Base-by-base conservation (phyloP, 2,797 vertebrate species). In the Ceryle rudis region DNA sequence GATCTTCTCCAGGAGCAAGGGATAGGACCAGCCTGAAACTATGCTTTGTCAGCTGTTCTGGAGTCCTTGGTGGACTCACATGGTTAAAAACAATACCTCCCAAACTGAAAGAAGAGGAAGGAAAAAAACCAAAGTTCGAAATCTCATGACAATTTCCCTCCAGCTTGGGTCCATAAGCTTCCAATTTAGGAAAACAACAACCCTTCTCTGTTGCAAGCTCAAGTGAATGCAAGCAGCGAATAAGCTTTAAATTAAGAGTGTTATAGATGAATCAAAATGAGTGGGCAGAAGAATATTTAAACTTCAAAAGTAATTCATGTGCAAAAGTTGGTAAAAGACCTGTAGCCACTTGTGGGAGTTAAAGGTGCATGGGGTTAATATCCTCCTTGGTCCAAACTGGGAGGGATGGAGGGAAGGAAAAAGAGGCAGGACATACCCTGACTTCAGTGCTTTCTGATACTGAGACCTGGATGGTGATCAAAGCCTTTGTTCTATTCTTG, bases 61-160 rank as follows among this genome's bases (percentile, higher is more conserved):
- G 46, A 71, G 54, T 47, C 37, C 72, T 58, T 22, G 17, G 31
- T 58, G 55, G 77, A 61, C 66, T 84, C 65, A 57, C 7, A 20
- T 12, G 26, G 35, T 74, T 65, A 16, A 89, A 89, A 94, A 69
- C 69, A 65, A 25, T 11, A 49, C 52, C 52, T 89, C 33, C 60
- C 66, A 73, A 37, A 80, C 25, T 42, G 60, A 95, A 89, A 89
- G 69, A 25, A 82, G 66, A 84, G 29, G 14, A 66, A 86, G 21
- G 5, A 73, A 89, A 81, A 92, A 64, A 77, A 22, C 16, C 55
- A 92, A 37, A 19, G 8, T 33, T 89, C 92, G 61, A 91, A 89
- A 93, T 73, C 41, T 64, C 41, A 2, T 42, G 66, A 67, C 41
- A 70, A 28, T 52, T 89, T 89, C 19, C 28, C 64, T 94, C 47